A percentile compares a stretch with the other conserved stretches of the same genome.
Evolutionary conservation across 2,888 invertebrate species (phyloP).

Genomic region (Trachelus tabidus): DNA sequence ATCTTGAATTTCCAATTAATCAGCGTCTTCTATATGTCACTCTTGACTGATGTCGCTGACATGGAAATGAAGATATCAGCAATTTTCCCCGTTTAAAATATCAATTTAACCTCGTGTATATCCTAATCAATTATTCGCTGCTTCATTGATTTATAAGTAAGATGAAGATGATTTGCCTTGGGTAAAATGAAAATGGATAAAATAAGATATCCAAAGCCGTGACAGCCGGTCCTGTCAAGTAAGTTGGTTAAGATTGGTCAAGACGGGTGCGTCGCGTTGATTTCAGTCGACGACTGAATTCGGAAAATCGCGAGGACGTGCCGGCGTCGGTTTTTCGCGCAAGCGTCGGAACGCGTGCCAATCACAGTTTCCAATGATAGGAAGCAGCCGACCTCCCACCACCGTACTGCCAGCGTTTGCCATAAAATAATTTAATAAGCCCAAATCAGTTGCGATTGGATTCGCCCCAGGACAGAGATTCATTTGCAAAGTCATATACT

Average conservation of each 20-base stretch:
- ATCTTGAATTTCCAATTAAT: not conserved
- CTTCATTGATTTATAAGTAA: not conserved
- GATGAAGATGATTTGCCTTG: not conserved
- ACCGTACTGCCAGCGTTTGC: not conserved
- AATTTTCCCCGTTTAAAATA: not conserved
- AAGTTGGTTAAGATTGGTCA: not conserved
- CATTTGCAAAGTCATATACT: not conserved
- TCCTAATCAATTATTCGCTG: not conserved
- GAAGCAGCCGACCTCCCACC: not conserved
- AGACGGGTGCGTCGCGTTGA: slow-evolving; percentile 26
- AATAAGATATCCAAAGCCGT: not conserved
- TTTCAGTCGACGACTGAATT: slow-evolving; percentile 47
- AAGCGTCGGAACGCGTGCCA: slow-evolving; percentile 34
- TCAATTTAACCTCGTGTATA: not conserved
- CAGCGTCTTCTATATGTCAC: not conserved
- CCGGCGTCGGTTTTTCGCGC: slow-evolving; percentile 37
- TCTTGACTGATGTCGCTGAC: not conserved
- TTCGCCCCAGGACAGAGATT: not conserved
- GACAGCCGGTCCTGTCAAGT: not conserved
- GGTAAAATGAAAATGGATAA: not conserved
- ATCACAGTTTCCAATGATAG: slow-evolving; percentile 20
- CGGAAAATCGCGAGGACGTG: slow-evolving; percentile 25
- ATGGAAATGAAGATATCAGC: not conserved
- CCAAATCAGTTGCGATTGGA: not conserved
- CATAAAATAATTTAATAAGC: not conserved